Conservation (phyloP, 2,888 invertebrate species). For the Papilio elwesi region DNA sequence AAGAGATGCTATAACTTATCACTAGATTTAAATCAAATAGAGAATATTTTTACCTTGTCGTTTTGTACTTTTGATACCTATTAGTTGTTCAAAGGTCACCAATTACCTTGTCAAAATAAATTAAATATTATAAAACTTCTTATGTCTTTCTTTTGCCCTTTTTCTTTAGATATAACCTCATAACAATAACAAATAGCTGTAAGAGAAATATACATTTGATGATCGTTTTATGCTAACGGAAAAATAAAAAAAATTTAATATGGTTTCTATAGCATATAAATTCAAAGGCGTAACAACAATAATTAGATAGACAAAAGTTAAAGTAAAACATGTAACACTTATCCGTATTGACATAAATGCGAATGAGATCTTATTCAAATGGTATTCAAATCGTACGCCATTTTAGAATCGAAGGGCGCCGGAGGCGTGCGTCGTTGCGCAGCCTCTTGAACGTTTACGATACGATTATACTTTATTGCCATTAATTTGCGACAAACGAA, state of each 20-base stretch:
- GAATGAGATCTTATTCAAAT: conserved; percentile 48
- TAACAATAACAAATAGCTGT: too few relatives aligned
- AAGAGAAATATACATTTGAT: too few relatives aligned
- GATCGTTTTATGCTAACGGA: too few relatives aligned
- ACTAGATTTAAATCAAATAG: conserved; percentile 71
- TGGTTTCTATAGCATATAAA: not conserved
- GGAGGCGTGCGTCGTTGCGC: conserved; percentile 57
- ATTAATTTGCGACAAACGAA: conserved; percentile 81
- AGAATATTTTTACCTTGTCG: conserved; percentile 75
- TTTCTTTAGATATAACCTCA: not conserved
- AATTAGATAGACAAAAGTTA: conserved; percentile 14
- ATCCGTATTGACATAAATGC: conserved; percentile 25
- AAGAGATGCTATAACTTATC: conserved; percentile 78
- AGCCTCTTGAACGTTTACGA: conserved; percentile 67
- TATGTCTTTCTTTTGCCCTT: conserved; percentile 45
- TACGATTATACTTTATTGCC: conserved; percentile 81
- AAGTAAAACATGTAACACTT: conserved; percentile 13
- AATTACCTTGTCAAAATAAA: conserved; percentile 82
- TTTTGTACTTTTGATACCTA: conserved; percentile 82
- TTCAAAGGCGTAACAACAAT: conserved; percentile 21
- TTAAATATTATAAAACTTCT: conserved; percentile 76
- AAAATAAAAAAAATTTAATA: too few relatives aligned
- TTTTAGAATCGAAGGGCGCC: conserved; percentile 68
- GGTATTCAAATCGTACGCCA: conserved; percentile 60
- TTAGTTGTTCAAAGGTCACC: conserved; percentile 81